These are phyloP conservation scores for Clarias laeviceps DNA, from an alignment of 2,797 vertebrate genomes.

Conservation along the genomic window DNA sequence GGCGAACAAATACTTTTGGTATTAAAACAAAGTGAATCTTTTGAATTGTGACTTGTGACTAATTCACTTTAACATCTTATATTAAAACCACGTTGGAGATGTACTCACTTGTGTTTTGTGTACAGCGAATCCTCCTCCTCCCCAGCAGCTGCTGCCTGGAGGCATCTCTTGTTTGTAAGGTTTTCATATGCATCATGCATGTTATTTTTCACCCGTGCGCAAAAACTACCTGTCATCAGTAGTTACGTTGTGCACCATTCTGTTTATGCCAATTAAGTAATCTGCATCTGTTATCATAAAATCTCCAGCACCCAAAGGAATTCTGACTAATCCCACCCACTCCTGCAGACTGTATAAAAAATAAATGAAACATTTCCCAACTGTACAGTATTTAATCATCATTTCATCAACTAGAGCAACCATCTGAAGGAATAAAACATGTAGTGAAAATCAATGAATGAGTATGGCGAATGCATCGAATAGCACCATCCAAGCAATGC, in stretches of 20 bases:
- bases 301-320: not conserved
- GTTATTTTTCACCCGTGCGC: slow-evolving; percentile 1
- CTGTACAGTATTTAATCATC: slow-evolving; percentile 1
- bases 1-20: no score
- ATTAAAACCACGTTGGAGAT: not conserved
- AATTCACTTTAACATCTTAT: not conserved
- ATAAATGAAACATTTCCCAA: slow-evolving; percentile 11
- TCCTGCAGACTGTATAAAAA: slow-evolving; percentile 15
- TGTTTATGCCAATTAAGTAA: slow-evolving; percentile 5
- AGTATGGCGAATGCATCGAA: not conserved
- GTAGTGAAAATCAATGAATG: not conserved
- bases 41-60: not conserved
- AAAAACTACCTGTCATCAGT: slow-evolving; percentile 19
- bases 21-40: not conserved
- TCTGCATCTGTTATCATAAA: slow-evolving; percentile 29
- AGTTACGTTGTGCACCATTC: not conserved
- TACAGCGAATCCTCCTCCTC: slow-evolving; percentile 9
- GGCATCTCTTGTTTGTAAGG: slow-evolving; percentile 12
- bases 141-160: slow-evolving; percentile 19
- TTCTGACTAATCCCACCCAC: slow-evolving; percentile 27
- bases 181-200: not conserved
- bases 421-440: not conserved
- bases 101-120: not conserved
- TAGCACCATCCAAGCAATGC: not conserved
- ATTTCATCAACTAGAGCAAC: not conserved